Conservation (phyloP, 1,140 invertebrate species). For the Oscheius sp. region DNA sequence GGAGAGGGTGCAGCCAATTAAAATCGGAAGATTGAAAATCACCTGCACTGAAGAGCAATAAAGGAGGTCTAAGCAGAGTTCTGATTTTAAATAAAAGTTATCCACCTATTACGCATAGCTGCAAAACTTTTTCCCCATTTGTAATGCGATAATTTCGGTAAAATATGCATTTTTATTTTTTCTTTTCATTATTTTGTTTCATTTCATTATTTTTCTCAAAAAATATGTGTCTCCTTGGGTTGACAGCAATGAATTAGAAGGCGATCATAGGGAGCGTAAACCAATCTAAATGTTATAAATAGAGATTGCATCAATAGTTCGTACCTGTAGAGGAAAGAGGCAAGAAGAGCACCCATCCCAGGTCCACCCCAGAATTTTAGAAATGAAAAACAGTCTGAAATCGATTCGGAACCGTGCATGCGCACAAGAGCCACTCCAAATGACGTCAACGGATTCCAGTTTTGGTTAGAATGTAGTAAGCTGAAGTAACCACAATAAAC, state of each 20-base stretch:
- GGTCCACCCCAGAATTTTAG: background rate
- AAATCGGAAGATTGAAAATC: background rate
- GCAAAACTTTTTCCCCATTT: background rate
- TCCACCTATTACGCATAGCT: background rate
- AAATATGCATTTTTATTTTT: no score
- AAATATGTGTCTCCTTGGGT: constrained; percentile 1
- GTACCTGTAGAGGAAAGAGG: background rate
- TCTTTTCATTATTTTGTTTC: background rate
- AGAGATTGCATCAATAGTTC: background rate
- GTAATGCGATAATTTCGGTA: no score
- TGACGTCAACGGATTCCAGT: background rate
- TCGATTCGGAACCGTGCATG: background rate
- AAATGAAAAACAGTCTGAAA: background rate
- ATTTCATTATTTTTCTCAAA: background rate
- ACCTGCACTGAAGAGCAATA: background rate
- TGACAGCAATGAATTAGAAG: background rate
- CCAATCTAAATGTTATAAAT: background rate
- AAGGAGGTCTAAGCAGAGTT: background rate
- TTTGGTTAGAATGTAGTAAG: background rate
- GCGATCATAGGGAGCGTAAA: background rate
- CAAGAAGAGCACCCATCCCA: background rate
- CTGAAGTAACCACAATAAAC: background rate
- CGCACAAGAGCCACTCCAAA: background rate
- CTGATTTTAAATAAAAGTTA: background rate
- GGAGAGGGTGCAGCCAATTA: background rate